Base-by-base conservation (phyloP, 2,797 vertebrate genomes). In the Mus caroli region DNA sequence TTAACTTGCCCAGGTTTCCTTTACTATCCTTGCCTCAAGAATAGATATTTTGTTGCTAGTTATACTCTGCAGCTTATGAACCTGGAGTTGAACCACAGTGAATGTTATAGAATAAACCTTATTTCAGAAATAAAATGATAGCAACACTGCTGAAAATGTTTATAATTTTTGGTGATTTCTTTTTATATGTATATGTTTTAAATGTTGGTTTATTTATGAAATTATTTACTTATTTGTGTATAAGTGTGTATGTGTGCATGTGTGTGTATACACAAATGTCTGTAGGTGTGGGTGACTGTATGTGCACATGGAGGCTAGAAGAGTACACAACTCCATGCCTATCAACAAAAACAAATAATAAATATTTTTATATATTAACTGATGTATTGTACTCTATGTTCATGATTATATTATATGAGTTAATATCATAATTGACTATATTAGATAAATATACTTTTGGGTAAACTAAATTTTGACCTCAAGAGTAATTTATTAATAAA, bases 401-500 rank as follows among this genome's bases (percentile, higher is more conserved):
- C 15, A 60, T 19, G 24, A 58, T 26, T 56, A 24, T 80, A 2
- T 58, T 37, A 56, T 80, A 1, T 15, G 24, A 58, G 24, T 60
- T 78, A 28, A 80, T 40, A 60, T 28, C 13, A 56, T 20, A 26
- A 37, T 14, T 64, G 62, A 31, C 56, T 37, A 56, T 7, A 62
- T 46, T 62, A 62, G 1, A 43, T 83, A 83, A 31, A 62, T 83
- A 28, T 6, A 43, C 4, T 43, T 83, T 62, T 60, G 14, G 28
- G 8, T 83, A 26, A 46, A 43, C n/a, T 60, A 26, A 82, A 60
- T 19, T 79, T 83, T 62, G 60, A 62, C 8, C 26, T 83, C 24
- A 87, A 76, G 19, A 80, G 31, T 22, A 94, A 94, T 88, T 86
- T 77, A 71, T 28, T 88, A 52, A 94, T 56, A 84, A 75, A 95